phyloP scores from a whole-genome alignment of 1,140 invertebrate species.

The Dendrolimus punctatus region DNA sequence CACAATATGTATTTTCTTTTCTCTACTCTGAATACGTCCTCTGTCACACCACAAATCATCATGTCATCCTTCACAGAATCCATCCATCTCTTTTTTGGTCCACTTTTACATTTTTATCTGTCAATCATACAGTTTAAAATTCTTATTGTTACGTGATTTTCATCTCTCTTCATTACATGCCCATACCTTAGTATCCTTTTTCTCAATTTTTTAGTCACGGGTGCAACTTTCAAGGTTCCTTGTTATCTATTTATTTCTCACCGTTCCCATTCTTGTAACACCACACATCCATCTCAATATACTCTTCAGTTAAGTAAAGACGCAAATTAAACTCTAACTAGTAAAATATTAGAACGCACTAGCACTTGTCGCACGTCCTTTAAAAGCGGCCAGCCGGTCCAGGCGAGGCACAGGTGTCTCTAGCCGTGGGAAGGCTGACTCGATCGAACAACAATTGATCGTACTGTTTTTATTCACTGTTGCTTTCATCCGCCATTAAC shows the following conservation, averaged over 20 bases:
- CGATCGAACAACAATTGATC: conserved; percentile 53
- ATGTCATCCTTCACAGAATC: too few species aligned
- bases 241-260: too few species aligned
- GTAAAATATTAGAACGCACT: conserved; percentile 12
- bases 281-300: too few species aligned
- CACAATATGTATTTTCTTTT: too few species aligned
- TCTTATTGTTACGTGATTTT: conserved; percentile 5
- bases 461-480: conserved; percentile 9
- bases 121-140: background rate
- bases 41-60: too few species aligned
- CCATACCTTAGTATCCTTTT: background rate
- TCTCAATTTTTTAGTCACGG: too few species aligned
- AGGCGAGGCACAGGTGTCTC: conserved; percentile 50
- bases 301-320: too few species aligned
- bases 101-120: conserved; percentile 2
- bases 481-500: conserved; percentile 6
- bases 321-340: conserved; percentile 5
- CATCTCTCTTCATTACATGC: background rate
- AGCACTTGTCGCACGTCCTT: conserved; percentile 12
- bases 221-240: too few species aligned
- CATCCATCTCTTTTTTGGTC: too few species aligned
- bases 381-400: conserved; percentile 23
- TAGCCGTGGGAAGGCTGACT: conserved; percentile 53
- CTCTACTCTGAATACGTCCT: too few species aligned
- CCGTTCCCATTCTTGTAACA: too few species aligned